Base-by-base conservation (phyloP, 53 echinoderm and acorn worm species). In the Echinarachnius parma region DNA sequence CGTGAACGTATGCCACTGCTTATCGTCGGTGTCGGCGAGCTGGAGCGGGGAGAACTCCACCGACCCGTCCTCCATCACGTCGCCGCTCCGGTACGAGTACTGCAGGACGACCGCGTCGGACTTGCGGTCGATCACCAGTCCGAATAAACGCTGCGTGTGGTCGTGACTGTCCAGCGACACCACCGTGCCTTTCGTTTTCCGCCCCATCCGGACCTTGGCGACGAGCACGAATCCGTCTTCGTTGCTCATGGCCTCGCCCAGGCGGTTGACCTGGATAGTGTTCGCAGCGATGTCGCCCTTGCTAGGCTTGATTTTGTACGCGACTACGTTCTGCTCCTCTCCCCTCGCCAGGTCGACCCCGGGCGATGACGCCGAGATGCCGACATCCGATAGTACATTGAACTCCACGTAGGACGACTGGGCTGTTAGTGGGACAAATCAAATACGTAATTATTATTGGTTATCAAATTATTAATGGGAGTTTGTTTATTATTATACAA, bases 301-400 rank as follows among this genome's bases (percentile, higher is more conserved):
- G 57, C 45, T 83, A 4, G 83, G 86, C 39, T 88, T 88, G 42
- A 98, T 76, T 57, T 88, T 91, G 42, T 74, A 92, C 60, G 98
- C 98, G 18, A 77, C 53, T 18, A 15, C 53, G 24, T 33, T 55
- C 32, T 78, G 65, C 16, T 86, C 83, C 21, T 88, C 75, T 47
- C 88, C 89, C 55, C 82, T 84, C 16, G 80, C 86, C 20, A 61
- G 60, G 25, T 86, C 82, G 1, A 98, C 88, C 5, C 88, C 98
- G 7, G 79, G 82, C 19, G 85, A 82, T 11, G 75, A 58, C 2
- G 60, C 74, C 14, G 85, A 85, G 21, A 98, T 69, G 16, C 81
- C 80, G n/a, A 92, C 92, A 59, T 85, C 92, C 49, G 70, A 11
- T 0, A 98, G 69, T 3, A 92, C 82, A 68, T 83, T 64, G 59